Percentiles rank a stretch among this genome's conserved stretches.
Conservation (phyloP, 2,888 invertebrate species). For the Nemapogon koenigi region DNA sequence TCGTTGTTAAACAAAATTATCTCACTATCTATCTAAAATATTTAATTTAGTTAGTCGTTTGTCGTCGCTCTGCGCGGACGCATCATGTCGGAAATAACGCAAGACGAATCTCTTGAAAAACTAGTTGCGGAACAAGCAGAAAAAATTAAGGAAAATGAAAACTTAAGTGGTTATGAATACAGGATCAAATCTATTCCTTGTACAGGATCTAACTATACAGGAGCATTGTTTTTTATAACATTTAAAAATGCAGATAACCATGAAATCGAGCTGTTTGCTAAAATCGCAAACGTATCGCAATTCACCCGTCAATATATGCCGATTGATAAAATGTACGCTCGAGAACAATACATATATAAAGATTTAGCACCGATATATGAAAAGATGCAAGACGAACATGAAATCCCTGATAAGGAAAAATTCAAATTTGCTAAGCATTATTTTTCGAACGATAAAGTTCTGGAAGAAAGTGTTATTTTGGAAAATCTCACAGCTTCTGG, state of each 20-base stretch:
- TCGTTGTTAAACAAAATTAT: no score
- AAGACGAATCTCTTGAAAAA: slow-evolving; percentile 2
- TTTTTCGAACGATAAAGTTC: slow-evolving; percentile 1
- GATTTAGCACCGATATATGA: slow-evolving; percentile 8
- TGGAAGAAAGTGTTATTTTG: slow-evolving; percentile 11
- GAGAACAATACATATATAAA: slow-evolving; percentile 10
- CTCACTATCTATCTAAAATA: no score
- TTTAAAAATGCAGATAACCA: slow-evolving; percentile 5
- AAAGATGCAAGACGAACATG: slow-evolving; percentile 9
- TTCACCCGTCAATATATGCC: slow-evolving; percentile 4
- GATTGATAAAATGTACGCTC: slow-evolving; percentile 7
- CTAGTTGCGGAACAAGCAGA: background rate
- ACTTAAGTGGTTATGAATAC: slow-evolving; percentile 3
- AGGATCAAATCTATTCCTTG: slow-evolving; percentile 7
- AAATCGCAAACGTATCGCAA: slow-evolving; percentile 10
- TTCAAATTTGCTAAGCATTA: slow-evolving; percentile 10
- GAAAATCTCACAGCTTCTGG: slow-evolving; percentile 10
- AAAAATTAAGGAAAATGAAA: slow-evolving; percentile 8
- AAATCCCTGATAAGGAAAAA: slow-evolving; percentile 7
- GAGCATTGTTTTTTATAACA: slow-evolving; percentile 6
- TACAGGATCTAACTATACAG: slow-evolving; percentile 11
- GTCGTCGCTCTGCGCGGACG: no score
- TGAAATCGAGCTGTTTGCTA: slow-evolving; percentile 9
- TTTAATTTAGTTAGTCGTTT: no score
- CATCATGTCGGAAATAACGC: no score